Conservation (phyloP, 2,113 vertebrate species). For the Jacana jacana region DNA sequence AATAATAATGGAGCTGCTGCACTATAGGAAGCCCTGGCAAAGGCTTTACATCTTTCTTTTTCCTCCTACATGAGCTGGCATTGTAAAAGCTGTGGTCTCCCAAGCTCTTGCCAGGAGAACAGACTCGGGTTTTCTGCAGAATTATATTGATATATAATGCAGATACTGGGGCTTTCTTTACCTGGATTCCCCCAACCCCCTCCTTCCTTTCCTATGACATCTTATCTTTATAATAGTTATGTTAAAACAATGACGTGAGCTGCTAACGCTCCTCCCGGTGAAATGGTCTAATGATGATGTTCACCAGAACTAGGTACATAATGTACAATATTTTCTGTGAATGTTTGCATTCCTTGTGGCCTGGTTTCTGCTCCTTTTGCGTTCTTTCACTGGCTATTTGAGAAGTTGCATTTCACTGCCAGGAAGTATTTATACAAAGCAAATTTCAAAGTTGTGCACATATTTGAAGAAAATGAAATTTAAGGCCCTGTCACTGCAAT, state of each 20-base stretch:
- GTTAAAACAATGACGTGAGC: neutral
- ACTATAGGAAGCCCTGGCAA: constrained; percentile 17
- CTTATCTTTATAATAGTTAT: neutral
- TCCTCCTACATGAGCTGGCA: constrained; percentile 9
- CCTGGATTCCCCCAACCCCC: neutral
- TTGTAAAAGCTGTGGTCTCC: constrained; percentile 3
- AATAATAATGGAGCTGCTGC: constrained; percentile 15
- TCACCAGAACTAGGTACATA: constrained; percentile 13
- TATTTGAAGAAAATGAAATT: constrained; percentile 63
- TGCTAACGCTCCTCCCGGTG: neutral
- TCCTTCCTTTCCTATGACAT: neutral
- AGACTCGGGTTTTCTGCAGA: neutral
- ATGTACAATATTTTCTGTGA: constrained; percentile 32
- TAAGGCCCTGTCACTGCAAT: constrained; percentile 42
- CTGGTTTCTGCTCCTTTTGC: constrained; percentile 38
- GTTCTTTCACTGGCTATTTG: constrained; percentile 32
- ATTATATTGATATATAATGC: neutral
- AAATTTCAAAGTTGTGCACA: constrained; percentile 53
- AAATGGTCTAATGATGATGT: constrained; percentile 21
- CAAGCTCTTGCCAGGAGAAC: neutral
- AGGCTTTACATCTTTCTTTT: neutral
- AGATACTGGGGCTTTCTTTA: neutral
- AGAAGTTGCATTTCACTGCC: constrained; percentile 56
- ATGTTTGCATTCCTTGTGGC: constrained; percentile 31
- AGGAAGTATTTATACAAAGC: constrained; percentile 46